Conservation (phyloP, 2,797 vertebrate genomes). For the Pseudotriccus pelzelni region DNA sequence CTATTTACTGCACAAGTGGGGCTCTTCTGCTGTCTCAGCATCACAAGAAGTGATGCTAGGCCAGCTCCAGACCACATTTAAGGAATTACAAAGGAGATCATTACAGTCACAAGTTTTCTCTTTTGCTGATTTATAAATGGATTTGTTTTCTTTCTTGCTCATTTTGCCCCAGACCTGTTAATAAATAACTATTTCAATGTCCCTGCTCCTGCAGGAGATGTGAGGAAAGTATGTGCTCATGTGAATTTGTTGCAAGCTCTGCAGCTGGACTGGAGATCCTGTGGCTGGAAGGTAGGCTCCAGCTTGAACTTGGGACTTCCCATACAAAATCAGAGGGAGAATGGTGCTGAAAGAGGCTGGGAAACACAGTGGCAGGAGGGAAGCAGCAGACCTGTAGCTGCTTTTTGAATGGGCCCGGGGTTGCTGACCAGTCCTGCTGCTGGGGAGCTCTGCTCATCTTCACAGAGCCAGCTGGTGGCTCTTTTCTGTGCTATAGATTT, state of each 20-base stretch:
- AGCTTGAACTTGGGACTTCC: not conserved
- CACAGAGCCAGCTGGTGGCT: not conserved
- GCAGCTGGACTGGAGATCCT: not conserved
- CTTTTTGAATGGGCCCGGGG: not conserved
- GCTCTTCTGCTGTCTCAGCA: slow-evolving; percentile 20
- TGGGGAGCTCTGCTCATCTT: not conserved
- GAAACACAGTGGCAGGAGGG: fast-evolving
- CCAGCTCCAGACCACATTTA: not conserved
- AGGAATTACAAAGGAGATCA: not conserved
- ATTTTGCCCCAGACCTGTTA: slow-evolving; percentile 23
- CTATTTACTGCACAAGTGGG: not conserved
- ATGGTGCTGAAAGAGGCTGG: too few relatives aligned
- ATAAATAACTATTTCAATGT: slow-evolving; percentile 31
- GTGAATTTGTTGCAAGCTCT: not conserved
- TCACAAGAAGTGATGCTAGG: not conserved
- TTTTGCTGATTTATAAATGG: slow-evolving; percentile 19
- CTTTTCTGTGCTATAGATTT: not conserved
- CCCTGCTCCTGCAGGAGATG: not conserved
- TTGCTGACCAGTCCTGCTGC: not conserved
- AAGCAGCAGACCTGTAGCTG: not conserved
- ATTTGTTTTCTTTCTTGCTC: slow-evolving; percentile 12
- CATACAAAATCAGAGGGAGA: not conserved
- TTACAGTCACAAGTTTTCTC: slow-evolving; percentile 24
- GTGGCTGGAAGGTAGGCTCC: not conserved
- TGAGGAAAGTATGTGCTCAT: not conserved